These are phyloP conservation scores for Hypanus sabinus DNA, from an alignment of 2,113 vertebrate genomes.

Conservation along the genomic window DNA sequence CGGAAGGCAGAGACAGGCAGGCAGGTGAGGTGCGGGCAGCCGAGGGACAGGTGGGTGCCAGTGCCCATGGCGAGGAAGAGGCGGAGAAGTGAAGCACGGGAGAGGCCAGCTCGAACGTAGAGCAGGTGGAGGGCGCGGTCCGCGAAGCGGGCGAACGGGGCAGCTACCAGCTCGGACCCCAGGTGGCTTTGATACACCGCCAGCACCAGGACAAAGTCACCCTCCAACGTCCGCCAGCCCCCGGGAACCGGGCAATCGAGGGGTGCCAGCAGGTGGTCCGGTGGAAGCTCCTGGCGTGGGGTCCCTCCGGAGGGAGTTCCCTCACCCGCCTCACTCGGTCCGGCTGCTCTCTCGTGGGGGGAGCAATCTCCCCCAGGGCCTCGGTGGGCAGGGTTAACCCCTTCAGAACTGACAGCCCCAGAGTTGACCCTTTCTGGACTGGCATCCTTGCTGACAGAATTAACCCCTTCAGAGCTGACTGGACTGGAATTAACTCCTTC, in stretches of 20 bases:
- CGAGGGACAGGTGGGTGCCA: constrained; percentile 68
- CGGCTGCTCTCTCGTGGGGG: neutral
- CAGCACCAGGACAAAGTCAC: constrained; percentile 75
- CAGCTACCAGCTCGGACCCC: constrained; percentile 70
- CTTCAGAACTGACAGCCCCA: too few species aligned
- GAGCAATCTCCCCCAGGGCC: neutral
- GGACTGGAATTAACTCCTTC: too few species aligned
- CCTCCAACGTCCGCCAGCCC: constrained; percentile 76
- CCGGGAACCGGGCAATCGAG: constrained; percentile 69
- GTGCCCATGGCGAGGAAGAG: constrained; percentile 81
- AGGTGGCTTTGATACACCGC: constrained; percentile 77
- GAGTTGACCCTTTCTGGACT: too few species aligned
- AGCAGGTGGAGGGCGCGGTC: constrained; percentile 79
- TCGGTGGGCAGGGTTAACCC: too few species aligned
- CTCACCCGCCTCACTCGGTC: too few species aligned
- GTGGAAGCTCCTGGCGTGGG: constrained; percentile 42
- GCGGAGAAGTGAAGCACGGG: constrained; percentile 69
- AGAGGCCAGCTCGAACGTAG: constrained; percentile 73
- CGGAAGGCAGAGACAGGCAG: constrained; percentile 72
- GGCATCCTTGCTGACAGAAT: too few species aligned
- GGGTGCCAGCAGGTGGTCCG: constrained; percentile 68
- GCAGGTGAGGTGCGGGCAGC: constrained; percentile 69
- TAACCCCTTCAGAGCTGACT: too few species aligned
- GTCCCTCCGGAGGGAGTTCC: neutral
- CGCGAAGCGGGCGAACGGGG: constrained; percentile 69